A percentile compares a stretch with the other conserved stretches of the same genome.
These are phyloP conservation scores for Daphoenositta chrysoptera DNA, from an alignment of 2,113 vertebrate genomes.

Conservation along the genomic window DNA sequence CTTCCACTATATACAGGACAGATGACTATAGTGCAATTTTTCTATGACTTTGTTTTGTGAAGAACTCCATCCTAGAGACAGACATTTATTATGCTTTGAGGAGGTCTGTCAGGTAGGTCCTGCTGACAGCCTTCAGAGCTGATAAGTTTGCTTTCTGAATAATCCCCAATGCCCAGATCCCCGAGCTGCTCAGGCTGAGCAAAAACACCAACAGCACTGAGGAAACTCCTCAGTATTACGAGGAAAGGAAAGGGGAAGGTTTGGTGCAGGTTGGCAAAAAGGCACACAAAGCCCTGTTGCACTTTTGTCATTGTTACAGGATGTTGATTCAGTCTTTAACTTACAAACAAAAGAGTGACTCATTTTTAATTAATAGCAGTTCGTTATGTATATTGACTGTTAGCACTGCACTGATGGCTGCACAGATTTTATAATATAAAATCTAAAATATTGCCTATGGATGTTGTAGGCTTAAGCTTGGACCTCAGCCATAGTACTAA, in stretches of 20 bases:
- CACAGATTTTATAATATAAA: background rate
- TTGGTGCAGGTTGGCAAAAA: background rate
- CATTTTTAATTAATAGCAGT: background rate
- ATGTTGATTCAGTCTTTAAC: background rate
- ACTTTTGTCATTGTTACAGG: background rate
- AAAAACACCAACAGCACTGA: background rate
- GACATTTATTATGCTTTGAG: background rate
- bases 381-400: background rate
- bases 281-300: background rate
- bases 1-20: background rate
- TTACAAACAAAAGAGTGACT: background rate
- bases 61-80: background rate
- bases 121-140: background rate
- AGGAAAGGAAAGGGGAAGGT: fast-evolving
- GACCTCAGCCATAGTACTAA: background rate
- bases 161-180: background rate
- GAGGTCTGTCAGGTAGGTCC: background rate
- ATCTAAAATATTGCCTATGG: background rate
- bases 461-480: background rate
- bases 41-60: background rate
- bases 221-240: background rate
- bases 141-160: background rate
- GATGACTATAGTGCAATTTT: background rate
- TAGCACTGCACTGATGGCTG: background rate
- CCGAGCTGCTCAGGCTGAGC: background rate